Evolutionary conservation across 2,113 vertebrate species (phyloP).

Genomic region (Pipa parva): DNA sequence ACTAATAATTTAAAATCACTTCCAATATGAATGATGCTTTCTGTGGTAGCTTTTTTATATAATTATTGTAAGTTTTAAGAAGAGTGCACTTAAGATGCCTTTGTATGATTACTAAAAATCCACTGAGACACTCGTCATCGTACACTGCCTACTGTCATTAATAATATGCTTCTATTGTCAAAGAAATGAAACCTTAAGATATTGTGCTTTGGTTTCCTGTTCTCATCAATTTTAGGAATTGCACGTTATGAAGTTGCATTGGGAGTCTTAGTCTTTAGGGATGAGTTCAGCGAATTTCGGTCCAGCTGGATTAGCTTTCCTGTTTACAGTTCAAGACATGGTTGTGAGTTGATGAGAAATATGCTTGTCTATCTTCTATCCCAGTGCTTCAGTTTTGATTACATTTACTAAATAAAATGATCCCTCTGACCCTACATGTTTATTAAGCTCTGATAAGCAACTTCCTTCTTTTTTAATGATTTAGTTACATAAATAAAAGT

Average conservation of each 20-base stretch:
- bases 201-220: not conserved
- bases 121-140: not conserved
- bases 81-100: too few relatives aligned
- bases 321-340: constrained; percentile 52
- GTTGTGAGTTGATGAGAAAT: constrained; percentile 37
- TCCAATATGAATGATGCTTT: too few relatives aligned
- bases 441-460: not conserved
- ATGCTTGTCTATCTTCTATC: constrained; percentile 14
- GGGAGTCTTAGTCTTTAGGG: constrained; percentile 54
- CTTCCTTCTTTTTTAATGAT: not conserved
- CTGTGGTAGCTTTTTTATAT: too few relatives aligned
- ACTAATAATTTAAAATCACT: too few relatives aligned
- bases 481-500: not conserved
- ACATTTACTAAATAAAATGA: constrained; percentile 1
- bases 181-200: not conserved
- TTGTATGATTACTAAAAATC: too few relatives aligned
- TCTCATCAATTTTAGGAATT: constrained; percentile 5
- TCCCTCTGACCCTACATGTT: not conserved
- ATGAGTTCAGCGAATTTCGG: constrained; percentile 54
- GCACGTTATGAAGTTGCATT: constrained; percentile 46
- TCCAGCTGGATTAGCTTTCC: constrained; percentile 44
- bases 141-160: not conserved
- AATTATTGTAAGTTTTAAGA: too few relatives aligned
- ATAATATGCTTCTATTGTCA: not conserved
- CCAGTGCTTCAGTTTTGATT: constrained; percentile 13